Evolutionary conservation across 2,888 invertebrate genomes (phyloP), one percentile per base, ranked within the genome.

Genomic region (Lucinisca nassula): DNA sequence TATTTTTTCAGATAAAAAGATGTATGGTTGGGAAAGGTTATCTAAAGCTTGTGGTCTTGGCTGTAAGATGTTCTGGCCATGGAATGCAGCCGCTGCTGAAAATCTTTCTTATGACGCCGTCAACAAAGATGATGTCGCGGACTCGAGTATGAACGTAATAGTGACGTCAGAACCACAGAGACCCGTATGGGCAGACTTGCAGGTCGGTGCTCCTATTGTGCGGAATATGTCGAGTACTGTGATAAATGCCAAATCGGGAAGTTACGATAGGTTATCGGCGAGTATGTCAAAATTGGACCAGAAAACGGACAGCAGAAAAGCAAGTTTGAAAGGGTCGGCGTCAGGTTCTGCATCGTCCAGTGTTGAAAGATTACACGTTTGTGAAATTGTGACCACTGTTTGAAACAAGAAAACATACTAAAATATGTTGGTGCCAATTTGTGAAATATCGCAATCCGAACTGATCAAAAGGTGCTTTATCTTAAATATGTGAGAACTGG

Each of bases 1-100:
- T 72, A 4, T 76, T 35, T n/a, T 77, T 77, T 30, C 77, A 77
- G 77, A 55, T n/a, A 10, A 24, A 37, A 90, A 51, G 32, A 90
- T 90, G 90, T 82, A 90, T 79, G 84, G 88, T 37, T 88, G 86
- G 88, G 90, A 90, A 49, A 79, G 80, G 61, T 37, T 90, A 24
- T 73, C 88, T n/a, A 76, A 77, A 30, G 49, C 80, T 12, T 90
- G 90, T 58, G 90, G 90, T 3, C 24, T 86, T n/a, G 84, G 88
- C 6, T 90, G 90, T 58, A 88, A 88, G 45, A 78, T 86, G 73
- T 89, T 87, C 38, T 86, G 81, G 86, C 77, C 76, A 24, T 85
- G 85, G 32, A 24, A 21, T 21, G 85, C 80, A 82, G 73, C 77
- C 14, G 51, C 80, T 35, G 82, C 72, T 4, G 88, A 90, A 30